phyloP scores from a whole-genome alignment of 2,888 invertebrate species.

The Dexiosoma caninum region DNA sequence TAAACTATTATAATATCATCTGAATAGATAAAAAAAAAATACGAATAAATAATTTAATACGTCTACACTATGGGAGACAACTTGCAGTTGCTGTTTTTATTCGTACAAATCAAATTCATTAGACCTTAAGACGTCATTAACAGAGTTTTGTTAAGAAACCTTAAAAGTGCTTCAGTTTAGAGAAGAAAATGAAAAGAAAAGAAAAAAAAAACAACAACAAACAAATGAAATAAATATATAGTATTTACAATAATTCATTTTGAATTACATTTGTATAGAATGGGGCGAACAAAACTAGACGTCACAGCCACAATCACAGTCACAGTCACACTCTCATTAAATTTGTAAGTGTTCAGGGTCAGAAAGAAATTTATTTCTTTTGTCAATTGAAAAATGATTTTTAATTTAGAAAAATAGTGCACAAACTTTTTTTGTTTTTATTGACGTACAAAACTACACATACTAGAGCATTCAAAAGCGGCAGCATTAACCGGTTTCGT shows the following conservation, averaged over 20 bases:
- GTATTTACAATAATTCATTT: constrained; percentile 26
- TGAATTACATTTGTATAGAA: neutral
- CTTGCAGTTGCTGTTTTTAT: neutral
- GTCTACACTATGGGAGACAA: constrained; percentile 28
- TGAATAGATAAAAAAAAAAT: constrained; percentile 2
- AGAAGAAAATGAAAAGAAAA: neutral
- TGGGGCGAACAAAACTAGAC: constrained; percentile 7
- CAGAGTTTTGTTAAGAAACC: constrained; percentile 30
- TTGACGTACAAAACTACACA: constrained; percentile 13
- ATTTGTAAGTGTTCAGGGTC: constrained; percentile 38
- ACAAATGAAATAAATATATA: too few species aligned
- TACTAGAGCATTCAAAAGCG: too few species aligned
- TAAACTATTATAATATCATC: constrained; percentile 32
- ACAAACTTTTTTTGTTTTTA: constrained; percentile 4
- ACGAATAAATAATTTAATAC: constrained; percentile 5
- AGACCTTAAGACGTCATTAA: constrained; percentile 62
- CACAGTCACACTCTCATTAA: too few species aligned
- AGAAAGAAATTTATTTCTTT: constrained; percentile 50
- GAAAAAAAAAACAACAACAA: too few species aligned
- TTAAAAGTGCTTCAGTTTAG: constrained; percentile 31
- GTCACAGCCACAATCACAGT: too few species aligned
- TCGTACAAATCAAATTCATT: constrained; percentile 29
- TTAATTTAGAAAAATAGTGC: constrained; percentile 33
- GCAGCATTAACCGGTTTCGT: too few species aligned
- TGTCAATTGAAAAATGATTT: constrained; percentile 54